These are phyloP conservation scores for Enteromius treurensis DNA, from an alignment of 2,797 vertebrate species.

Conservation along the genomic window DNA sequence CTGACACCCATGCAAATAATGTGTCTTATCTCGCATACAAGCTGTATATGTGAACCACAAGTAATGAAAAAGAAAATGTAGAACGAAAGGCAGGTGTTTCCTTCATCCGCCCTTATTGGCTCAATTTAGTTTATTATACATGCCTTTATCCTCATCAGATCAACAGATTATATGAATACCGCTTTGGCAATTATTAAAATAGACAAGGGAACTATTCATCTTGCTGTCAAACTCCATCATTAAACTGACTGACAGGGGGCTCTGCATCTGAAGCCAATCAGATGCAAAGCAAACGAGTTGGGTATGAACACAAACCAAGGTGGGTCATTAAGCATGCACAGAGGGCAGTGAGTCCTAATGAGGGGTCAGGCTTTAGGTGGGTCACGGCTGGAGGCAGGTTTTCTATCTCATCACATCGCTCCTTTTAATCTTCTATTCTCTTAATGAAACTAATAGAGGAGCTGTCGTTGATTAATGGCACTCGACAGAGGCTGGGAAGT, in stretches of 20 bases:
- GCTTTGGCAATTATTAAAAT: conserved; percentile 77
- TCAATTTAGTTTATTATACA: conserved; percentile 77
- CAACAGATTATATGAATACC: conserved; percentile 76
- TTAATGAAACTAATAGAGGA: conserved; percentile 80
- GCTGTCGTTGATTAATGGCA: conserved; percentile 73
- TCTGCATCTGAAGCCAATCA: conserved; percentile 73
- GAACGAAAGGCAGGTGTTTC: conserved; percentile 66
- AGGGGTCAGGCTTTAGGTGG: conserved; percentile 54
- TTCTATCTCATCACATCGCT: conserved; percentile 71
- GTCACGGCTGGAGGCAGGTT: conserved; percentile 71
- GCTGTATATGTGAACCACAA: conserved; percentile 64
- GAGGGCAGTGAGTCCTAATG: conserved; percentile 55
- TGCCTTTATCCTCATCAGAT: conserved; percentile 77
- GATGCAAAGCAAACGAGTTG: conserved; percentile 80
- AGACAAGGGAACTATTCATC: conserved; percentile 82
- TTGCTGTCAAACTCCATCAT: conserved; percentile 82
- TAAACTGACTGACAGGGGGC: conserved; percentile 84
- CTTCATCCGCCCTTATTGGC: conserved; percentile 75
- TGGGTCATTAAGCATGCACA: conserved; percentile 68
- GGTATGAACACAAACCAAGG: conserved; percentile 78
- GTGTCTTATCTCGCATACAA: conserved; percentile 67
- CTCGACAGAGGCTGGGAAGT: conserved; percentile 73
- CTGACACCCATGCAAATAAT: conserved; percentile 70
- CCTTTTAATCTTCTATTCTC: conserved; percentile 74
- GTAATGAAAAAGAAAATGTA: conserved; percentile 32